Evolutionary conservation across 1,140 invertebrate species (phyloP).

Genomic region (Harpegnathos saltator): DNA sequence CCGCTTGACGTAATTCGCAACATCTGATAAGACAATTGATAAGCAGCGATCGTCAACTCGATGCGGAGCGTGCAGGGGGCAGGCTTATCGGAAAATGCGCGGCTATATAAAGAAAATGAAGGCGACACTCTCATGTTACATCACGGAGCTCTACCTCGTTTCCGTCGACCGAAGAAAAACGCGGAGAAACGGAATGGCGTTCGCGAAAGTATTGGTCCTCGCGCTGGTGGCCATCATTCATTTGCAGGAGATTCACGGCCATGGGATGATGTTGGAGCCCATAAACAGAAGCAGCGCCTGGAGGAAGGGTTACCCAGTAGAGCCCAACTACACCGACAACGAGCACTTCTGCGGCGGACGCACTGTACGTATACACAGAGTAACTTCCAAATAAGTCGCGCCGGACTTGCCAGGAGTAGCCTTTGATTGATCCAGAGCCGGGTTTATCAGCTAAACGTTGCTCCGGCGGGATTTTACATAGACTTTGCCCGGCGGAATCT

Average conservation of each 20-base stretch:
- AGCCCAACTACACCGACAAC: constrained; percentile 90
- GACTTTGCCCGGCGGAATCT: no score
- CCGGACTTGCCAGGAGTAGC: no score
- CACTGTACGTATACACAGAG: no score
- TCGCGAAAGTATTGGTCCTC: constrained; percentile 24
- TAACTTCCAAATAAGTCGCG: no score
- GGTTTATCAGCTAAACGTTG: no score
- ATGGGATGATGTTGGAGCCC: constrained; percentile 90
- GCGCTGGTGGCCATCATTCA: constrained; percentile 9
- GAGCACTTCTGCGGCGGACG: constrained; percentile 89
- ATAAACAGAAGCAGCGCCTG: constrained; percentile 89
- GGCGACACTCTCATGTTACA: neutral
- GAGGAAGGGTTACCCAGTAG: constrained; percentile 91
- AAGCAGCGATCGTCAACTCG: no score
- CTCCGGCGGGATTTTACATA: no score
- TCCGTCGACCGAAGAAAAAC: constrained; percentile 74
- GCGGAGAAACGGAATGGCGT: neutral
- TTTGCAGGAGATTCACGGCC: constrained; percentile 82
- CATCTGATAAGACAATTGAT: constrained; percentile 35
- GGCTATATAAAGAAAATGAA: constrained; percentile 37
- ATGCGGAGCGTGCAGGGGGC: neutral
- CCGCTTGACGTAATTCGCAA: neutral
- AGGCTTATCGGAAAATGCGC: constrained; percentile 1
- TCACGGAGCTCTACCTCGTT: constrained; percentile 76
- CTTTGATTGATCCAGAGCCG: no score